Conservation (phyloP, 2,888 invertebrate species). For the Exocentrus adspersus region DNA sequence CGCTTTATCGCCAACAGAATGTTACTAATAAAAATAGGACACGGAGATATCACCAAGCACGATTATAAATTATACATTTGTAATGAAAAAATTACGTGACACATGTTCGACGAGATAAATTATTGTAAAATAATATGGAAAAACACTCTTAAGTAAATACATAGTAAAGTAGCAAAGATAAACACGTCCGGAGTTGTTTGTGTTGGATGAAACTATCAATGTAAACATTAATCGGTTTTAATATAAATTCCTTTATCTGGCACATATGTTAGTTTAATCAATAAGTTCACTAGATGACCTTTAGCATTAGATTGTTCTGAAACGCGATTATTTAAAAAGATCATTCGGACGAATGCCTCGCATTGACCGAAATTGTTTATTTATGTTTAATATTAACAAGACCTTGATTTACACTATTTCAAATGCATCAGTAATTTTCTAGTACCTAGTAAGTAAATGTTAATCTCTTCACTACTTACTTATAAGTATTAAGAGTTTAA, state of each 20-base stretch:
- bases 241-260: neutral
- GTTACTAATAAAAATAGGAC: neutral
- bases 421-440: no score
- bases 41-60: neutral
- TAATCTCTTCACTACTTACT: no score
- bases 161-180: conserved; percentile 1
- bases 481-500: no score
- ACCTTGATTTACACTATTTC: no score
- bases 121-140: neutral
- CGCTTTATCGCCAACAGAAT: neutral
- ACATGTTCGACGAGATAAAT: neutral
- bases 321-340: neutral
- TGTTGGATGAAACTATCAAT: neutral
- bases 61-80: conserved; percentile 1
- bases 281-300: neutral
- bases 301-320: neutral
- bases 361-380: no score
- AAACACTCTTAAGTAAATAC: conserved; percentile 2
- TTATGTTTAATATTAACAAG: no score
- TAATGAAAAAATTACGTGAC: neutral
- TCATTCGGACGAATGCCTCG: no score
- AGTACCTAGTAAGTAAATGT: no score
- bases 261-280: neutral
- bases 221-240: conserved; percentile 5
- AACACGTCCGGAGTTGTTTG: neutral